phyloP scores from a whole-genome alignment of 1,140 invertebrate species.

The Meloidogyne exigua region DNA sequence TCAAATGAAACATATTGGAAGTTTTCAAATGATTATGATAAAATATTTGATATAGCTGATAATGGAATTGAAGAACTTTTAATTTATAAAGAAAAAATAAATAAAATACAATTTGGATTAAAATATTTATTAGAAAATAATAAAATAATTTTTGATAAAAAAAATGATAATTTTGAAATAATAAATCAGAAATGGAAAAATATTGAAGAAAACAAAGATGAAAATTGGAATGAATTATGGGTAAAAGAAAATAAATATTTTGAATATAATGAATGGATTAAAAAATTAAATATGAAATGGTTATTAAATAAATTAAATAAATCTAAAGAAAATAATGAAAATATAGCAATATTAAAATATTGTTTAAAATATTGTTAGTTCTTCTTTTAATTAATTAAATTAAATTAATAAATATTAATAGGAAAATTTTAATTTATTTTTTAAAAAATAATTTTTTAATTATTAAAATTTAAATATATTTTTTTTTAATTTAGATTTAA shows the following conservation, averaged over 20 bases:
- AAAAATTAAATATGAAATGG: slow-evolving; percentile 1
- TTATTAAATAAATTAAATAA: background rate
- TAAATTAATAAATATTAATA: too few relatives aligned
- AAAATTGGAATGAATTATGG: background rate
- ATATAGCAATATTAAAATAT: background rate
- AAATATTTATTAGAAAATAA: background rate
- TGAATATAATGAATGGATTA: background rate
- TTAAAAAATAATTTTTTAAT: too few relatives aligned
- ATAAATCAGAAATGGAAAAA: background rate
- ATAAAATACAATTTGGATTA: background rate
- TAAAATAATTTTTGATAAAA: background rate
- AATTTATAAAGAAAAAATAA: background rate
- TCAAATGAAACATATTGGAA: background rate
- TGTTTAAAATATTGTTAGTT: background rate
- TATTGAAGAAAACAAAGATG: background rate
- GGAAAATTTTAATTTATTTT: too few relatives aligned
- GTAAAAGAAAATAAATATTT: background rate
- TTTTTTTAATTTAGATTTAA: background rate
- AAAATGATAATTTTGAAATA: background rate
- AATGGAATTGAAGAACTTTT: background rate
- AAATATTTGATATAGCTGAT: background rate
- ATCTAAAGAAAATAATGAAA: background rate
- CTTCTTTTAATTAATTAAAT: background rate
- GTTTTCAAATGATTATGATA: background rate
- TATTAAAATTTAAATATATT: background rate